Base-by-base conservation (phyloP, 1,140 invertebrate genomes). In the Heterodera carotae region DNA sequence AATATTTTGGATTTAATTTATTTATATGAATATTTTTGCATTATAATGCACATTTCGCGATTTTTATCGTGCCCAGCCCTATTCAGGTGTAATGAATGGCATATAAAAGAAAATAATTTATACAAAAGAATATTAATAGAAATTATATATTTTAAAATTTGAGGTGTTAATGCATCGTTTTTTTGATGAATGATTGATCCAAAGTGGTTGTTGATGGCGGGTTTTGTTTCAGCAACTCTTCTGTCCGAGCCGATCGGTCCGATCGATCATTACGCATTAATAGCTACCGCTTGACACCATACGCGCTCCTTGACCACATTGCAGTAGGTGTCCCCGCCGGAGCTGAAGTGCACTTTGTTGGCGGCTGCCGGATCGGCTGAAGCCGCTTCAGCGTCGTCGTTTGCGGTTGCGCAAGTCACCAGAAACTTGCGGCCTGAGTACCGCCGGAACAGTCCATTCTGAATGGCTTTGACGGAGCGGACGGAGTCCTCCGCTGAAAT, bases 261-360 rank as follows among this genome's bases (percentile, higher is more conserved):
- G 36, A 25, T 71, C 66, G n/a, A n/a, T n/a, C n/a, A n/a, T n/a
- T n/a, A 74, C n/a, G 72, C 73, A 66, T 27, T 66, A 5, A 75
- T 27, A 12, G 73, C 18, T 8, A 69, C 60, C 53, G 67, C 73
- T 36, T 75, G 73, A 68, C 73, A 75, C 72, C 72, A 75, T 4
- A 43, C 39, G 27, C 62, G 29, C 18, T 66, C 73, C 25, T 75
- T 75, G 25, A 43, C 31, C 2, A 69, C 29, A 36, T 75, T 62
- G 39, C 73, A 75, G 60, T 75, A 75, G 8, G 25, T 39, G 67
- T 75, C 67, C 36, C 73, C 73, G 25, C 25, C 73, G 15, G 73
- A 75, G 59, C 73, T 75, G 31, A 64, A 43, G 53, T 66, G 48
- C 39, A 75, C 67, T 75, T 75, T 75, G 33, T 66, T 66, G 27